Conservation (phyloP, 2,888 invertebrate genomes). For the Athalia cordata region DNA sequence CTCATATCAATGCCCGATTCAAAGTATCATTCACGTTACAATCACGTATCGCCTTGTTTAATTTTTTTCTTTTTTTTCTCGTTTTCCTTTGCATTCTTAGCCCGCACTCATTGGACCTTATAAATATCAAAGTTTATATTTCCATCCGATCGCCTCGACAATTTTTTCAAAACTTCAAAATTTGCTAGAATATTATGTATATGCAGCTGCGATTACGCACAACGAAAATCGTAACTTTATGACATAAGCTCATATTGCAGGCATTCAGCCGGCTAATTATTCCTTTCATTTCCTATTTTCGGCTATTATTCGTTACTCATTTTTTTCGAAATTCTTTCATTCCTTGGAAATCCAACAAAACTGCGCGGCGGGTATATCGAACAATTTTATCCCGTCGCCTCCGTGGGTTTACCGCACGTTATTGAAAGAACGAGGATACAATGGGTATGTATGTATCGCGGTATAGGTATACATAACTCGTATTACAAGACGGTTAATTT, state of each 20-base stretch:
- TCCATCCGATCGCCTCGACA: too few species aligned
- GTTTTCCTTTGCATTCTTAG: too few species aligned
- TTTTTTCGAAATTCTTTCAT: neutral
- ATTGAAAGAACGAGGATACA: neutral
- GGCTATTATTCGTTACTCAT: neutral
- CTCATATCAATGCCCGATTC: neutral
- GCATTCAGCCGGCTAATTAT: neutral
- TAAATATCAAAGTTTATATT: too few species aligned
- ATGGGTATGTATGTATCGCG: too few species aligned
- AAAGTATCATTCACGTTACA: neutral
- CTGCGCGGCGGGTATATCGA: neutral
- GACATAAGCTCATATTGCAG: too few species aligned
- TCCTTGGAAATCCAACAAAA: neutral
- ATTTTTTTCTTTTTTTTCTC: too few species aligned
- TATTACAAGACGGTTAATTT: conserved; percentile 12
- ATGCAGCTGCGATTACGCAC: too few species aligned
- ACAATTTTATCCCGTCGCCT: neutral
- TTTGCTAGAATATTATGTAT: too few species aligned
- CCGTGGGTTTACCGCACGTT: too few species aligned
- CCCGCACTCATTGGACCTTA: too few species aligned
- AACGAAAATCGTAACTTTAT: too few species aligned
- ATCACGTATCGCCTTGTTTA: neutral
- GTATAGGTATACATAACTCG: neutral
- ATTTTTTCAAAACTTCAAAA: too few species aligned
- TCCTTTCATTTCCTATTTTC: neutral